Evolutionary conservation across 1,140 invertebrate species (phyloP), one percentile per base, ranked within the genome.

Genomic region (Archegozetes longisetosus): DNA sequence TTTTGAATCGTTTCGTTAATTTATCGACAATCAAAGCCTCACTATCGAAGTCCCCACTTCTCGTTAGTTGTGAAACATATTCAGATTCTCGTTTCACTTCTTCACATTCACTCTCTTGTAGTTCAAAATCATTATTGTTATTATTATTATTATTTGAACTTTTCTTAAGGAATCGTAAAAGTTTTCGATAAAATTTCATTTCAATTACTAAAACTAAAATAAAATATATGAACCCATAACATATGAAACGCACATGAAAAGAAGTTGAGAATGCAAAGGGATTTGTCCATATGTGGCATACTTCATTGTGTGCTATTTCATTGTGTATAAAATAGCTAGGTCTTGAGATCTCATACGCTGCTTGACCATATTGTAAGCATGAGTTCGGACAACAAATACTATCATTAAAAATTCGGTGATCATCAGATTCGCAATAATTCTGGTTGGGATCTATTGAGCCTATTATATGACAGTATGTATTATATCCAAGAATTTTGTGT

Each of bases 11-110:
- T 22, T 27, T 62, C 9, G 58, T 22, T 48, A 63, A 57, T n/a
- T 61, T 62, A 9, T 17, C 13, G n/a, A 25, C 46, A 47, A n/a
- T n/a, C n/a, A n/a, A n/a, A n/a, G n/a, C n/a, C n/a, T n/a, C 50
- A n/a, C n/a, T 25, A 26, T 25, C n/a, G 6, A 51, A 20, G 50
- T 20, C 50, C 6, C 3, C 29, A 25, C 23, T 40, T 40, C 32
- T 4, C 14, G 20, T 12, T 2, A 13, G 17, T 27, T 29, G 51
- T 60, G 66, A 23, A 72, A 70, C 68, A 76, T 76, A 6, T 70
- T 70, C 6, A 76, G 67, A 62, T 73, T 69, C 53, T 73, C 66
- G 3, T 73, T 64, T 40, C 62, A 60, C 23, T 9, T 40, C 32
- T 40, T 40, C 17, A 17, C 17, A 17, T 40, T 40, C 6, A 40